Conservation (phyloP, 2,888 invertebrate species). For the Heliconius ismenius region DNA sequence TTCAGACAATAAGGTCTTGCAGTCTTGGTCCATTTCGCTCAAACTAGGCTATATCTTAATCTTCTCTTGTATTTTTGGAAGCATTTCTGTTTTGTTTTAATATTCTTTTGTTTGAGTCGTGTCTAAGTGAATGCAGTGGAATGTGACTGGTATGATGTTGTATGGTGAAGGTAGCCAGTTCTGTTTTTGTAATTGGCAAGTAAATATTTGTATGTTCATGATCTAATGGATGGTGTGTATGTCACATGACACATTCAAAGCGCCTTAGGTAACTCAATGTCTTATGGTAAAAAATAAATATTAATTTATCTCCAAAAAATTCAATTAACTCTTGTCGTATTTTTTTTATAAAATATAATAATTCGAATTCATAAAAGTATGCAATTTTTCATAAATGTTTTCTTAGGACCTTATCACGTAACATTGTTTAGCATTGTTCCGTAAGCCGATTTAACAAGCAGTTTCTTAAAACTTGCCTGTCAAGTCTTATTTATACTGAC, state of each 20-base stretch:
- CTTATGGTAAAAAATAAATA: background rate
- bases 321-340: background rate
- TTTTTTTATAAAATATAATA: too few species aligned
- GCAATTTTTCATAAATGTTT: too few species aligned
- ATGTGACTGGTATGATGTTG: background rate
- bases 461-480: too few species aligned
- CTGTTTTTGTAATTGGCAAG: background rate
- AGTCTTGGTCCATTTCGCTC: constrained; percentile 24
- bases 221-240: too few species aligned
- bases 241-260: too few species aligned
- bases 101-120: constrained; percentile 6
- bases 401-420: too few species aligned
- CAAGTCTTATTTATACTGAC: too few species aligned
- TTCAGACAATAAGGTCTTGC: constrained; percentile 31
- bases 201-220: background rate
- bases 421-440: too few species aligned
- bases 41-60: constrained; percentile 22
- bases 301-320: background rate
- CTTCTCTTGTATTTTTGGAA: constrained; percentile 16
- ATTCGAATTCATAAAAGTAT: too few species aligned
- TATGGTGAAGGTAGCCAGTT: background rate
- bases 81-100: constrained; percentile 12
- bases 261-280: background rate
- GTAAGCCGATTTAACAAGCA: too few species aligned
- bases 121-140: background rate